Evolutionary conservation across 2,797 vertebrate species (phyloP).

Genomic region (Tangara arthus): DNA sequence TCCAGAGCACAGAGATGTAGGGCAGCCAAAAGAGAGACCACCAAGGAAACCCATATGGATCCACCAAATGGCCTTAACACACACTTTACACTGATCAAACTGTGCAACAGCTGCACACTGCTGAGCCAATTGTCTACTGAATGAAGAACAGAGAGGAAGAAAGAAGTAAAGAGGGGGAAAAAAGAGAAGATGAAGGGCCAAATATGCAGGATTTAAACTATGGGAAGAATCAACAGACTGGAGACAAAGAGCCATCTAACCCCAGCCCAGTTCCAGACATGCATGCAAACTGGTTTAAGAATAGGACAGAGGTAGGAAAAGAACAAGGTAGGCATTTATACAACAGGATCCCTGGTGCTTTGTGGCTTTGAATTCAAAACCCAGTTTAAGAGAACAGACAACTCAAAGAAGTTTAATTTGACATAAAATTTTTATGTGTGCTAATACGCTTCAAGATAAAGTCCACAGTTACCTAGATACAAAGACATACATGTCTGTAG

Average conservation of each 20-base stretch:
- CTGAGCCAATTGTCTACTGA: background rate
- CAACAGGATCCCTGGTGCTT: background rate
- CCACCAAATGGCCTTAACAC: background rate
- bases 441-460: constrained; percentile 6
- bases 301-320: background rate
- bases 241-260: background rate
- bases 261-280: accelerated
- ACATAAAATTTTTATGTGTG: background rate
- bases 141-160: background rate
- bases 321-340: background rate
- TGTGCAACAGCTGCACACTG: background rate
- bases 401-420: background rate
- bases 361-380: constrained; percentile 2
- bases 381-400: background rate
- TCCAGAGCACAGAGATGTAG: background rate
- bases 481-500: background rate
- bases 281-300: background rate
- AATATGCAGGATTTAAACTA: background rate
- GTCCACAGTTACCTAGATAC: background rate
- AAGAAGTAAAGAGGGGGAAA: background rate
- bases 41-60: background rate
- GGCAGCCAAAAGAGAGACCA: background rate
- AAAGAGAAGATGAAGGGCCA: background rate
- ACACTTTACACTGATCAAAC: background rate
- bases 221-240: background rate